Base-by-base conservation (phyloP, 1,140 invertebrate species). In the Zaprionus davidi region DNA sequence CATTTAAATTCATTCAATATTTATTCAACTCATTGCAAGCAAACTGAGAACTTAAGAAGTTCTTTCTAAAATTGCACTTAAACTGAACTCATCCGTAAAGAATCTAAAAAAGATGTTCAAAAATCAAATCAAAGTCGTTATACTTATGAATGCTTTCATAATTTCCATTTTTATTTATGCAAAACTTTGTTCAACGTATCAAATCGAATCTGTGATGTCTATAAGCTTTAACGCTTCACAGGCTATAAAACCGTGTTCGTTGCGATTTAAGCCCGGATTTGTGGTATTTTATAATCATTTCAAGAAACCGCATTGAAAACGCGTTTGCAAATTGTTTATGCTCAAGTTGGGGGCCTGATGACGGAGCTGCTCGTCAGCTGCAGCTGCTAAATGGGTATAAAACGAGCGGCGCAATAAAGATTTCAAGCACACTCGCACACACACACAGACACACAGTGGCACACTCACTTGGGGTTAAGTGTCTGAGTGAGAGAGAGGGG, bases 341-440 rank as follows among this genome's bases (percentile, higher is more conserved):
- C 46, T 51, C 46, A 51, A 51, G 46, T 51, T 22, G 41, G n/a
- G 46, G 46, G 9, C 3, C 20, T 56, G 26, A 24, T 26, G 53
- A 28, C 24, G 13, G 38, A 44, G 53, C 63, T 6, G 53, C 63
- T 6, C 20, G 46, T 51, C 46, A 59, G 59, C 56, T 81, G 79
- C 78, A 81, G 78, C 75, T 77, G 63, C 79, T 68, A 64, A 80
- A 62, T 60, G 44, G 53, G 70, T 59, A 82, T 66, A 63, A 82
- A 78, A 82, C 74, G 76, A 82, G 80, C 72, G 75, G 63, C 78
- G 76, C 80, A 82, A 82, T 82, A 79, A 75, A 82, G 78, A 74
- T 82, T 82, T 82, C 75, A 82, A 56, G 26, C 22, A 71, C 80
- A 79, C 79, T 82, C 46, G 58, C 46, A 64, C 28, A 28, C 28